Conservation (phyloP, 2,113 vertebrate genomes). For the Mungos mungo region DNA sequence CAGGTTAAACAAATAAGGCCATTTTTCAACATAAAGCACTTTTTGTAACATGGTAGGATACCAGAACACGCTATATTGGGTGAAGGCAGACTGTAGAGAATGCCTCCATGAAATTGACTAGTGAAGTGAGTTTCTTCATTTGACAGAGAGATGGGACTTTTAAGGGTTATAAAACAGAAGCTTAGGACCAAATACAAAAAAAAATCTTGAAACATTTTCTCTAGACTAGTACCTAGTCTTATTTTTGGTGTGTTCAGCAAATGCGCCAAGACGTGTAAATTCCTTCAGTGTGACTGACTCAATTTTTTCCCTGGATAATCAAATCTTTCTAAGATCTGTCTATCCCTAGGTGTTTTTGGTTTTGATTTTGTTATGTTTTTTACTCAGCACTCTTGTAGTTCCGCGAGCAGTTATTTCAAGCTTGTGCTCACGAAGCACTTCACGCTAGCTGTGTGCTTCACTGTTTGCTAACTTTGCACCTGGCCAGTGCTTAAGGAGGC, state of each 20-base stretch:
- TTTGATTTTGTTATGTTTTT: neutral
- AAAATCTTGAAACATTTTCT: neutral
- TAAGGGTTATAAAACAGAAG: neutral
- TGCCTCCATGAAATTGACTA: neutral
- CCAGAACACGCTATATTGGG: neutral
- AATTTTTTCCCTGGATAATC: neutral
- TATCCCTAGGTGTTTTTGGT: neutral
- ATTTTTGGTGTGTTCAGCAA: neutral
- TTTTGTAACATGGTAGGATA: neutral
- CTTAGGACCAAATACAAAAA: neutral
- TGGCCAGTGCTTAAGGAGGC: neutral
- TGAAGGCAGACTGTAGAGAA: neutral
- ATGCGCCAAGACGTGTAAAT: neutral
- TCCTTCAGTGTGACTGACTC: neutral
- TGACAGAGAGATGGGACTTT: neutral
- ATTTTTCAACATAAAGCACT: neutral
- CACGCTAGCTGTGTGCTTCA: neutral
- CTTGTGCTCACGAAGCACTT: conserved; percentile 21
- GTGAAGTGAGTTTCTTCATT: neutral
- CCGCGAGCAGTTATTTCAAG: neutral
- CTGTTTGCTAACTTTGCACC: neutral
- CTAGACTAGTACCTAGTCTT: neutral
- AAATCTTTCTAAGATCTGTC: neutral
- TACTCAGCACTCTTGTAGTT: neutral
- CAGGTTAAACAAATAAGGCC: neutral